A percentile compares a stretch with the other conserved stretches of the same genome.
Conservation (phyloP, 2,888 invertebrate genomes). For the Reticulitermes lucifugus region DNA sequence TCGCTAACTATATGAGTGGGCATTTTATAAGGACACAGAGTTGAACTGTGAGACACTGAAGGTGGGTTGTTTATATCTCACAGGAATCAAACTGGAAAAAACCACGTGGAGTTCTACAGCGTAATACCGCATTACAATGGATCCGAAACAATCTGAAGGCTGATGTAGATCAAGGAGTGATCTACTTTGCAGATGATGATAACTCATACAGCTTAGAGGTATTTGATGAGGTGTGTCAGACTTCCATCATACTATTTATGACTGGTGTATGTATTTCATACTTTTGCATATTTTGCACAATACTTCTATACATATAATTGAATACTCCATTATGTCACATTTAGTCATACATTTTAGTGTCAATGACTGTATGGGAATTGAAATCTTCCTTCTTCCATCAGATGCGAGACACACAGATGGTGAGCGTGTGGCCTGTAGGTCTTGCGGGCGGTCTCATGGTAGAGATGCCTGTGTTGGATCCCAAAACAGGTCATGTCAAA, state of each 20-base stretch:
- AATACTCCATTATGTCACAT: background rate
- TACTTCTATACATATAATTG: background rate
- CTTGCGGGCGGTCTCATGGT: slow-evolving; percentile 95
- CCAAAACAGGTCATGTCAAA: slow-evolving; percentile 69
- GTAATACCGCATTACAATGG: slow-evolving; percentile 89
- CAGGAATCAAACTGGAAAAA: slow-evolving; percentile 79
- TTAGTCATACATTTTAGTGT: background rate
- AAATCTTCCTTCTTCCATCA: slow-evolving; percentile 60
- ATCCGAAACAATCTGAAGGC: slow-evolving; percentile 72
- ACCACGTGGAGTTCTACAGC: slow-evolving; percentile 91
- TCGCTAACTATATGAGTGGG: too few relatives aligned
- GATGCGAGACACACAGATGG: slow-evolving; percentile 84
- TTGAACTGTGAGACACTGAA: background rate
- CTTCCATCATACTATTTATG: background rate
- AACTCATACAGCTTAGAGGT: slow-evolving; percentile 92
- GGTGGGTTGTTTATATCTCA: background rate
- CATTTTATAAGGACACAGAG: too few relatives aligned
- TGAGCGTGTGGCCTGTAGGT: slow-evolving; percentile 96
- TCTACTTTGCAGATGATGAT: slow-evolving; percentile 98
- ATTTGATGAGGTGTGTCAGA: slow-evolving; percentile 81
- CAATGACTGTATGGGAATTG: background rate
- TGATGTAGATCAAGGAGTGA: slow-evolving; percentile 75
- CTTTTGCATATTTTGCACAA: background rate
- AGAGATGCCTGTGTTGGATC: slow-evolving; percentile 85
- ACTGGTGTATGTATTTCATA: background rate